Percentiles rank a stretch among this genome's conserved stretches.
phyloP scores from a whole-genome alignment of 2,888 invertebrate species.

The Geotrupes spiniger region DNA sequence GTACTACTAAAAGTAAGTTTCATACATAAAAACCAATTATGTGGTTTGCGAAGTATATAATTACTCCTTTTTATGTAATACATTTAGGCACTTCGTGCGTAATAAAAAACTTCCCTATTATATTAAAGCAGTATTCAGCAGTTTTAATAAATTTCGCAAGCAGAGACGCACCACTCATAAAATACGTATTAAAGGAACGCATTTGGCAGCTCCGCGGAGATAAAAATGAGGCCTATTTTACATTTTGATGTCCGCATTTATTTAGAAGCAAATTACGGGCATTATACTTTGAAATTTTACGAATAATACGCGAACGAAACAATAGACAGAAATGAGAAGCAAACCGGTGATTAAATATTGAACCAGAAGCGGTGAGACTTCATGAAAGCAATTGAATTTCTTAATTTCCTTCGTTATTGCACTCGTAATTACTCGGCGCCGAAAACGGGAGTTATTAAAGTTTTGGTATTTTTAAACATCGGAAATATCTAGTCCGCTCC shows the following conservation, averaged over 20 bases:
- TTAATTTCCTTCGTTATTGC: slow-evolving; percentile 35
- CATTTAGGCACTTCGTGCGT: no score
- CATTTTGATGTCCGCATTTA: slow-evolving; percentile 19
- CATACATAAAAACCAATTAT: no score
- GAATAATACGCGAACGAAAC: slow-evolving; percentile 5
- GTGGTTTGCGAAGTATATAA: no score
- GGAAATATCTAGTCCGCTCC: background rate
- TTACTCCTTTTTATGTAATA: no score
- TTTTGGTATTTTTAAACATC: slow-evolving; percentile 1
- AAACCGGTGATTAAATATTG: slow-evolving; percentile 24
- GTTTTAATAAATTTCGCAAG: slow-evolving; percentile 18
- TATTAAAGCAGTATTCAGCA: slow-evolving; percentile 3
- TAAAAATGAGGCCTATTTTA: slow-evolving; percentile 15
- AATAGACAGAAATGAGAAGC: slow-evolving; percentile 3
- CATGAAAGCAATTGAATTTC: slow-evolving; percentile 35
- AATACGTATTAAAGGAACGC: slow-evolving; percentile 17
- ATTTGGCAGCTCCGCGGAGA: slow-evolving; percentile 7
- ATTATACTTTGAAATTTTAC: slow-evolving; percentile 28
- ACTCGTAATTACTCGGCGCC: slow-evolving; percentile 33
- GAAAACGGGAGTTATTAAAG: slow-evolving; percentile 3
- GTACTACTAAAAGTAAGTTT: no score
- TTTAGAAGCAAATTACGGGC: slow-evolving; percentile 24
- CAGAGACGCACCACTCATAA: slow-evolving; percentile 13
- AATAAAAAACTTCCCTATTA: no score
- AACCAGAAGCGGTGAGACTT: slow-evolving; percentile 22